Evolutionary conservation across 2,888 invertebrate species (phyloP), one percentile per base, ranked within the genome.

Genomic region (Therioaphis trifolii): DNA sequence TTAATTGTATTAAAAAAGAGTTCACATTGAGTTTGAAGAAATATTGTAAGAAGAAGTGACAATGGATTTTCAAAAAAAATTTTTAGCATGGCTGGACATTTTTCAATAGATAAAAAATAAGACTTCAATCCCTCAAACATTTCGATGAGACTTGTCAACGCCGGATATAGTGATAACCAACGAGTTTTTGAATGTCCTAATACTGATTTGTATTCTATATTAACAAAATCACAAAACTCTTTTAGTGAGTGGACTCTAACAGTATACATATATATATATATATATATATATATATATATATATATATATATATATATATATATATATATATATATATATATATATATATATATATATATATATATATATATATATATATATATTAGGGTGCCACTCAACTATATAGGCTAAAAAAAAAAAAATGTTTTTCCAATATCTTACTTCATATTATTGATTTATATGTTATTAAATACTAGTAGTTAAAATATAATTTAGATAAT

Each of bases 221-320:
- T 86, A 72, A 86, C 87, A 78, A 85, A 86, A 52, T 87, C 87
- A 85, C 88, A 88, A 86, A 88, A 88, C 80, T 86, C 85, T 86
- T 88, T 88, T 24, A 88, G 84, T 68, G 69, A 72, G 77, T 86
- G 86, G 27, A 87, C 87, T 66, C 87, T 84, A 18, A 88, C 87
- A 27, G 88, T 88, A n/a, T n/a, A n/a, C n/a, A n/a, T n/a, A n/a
- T n/a, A n/a, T n/a, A n/a, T n/a, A n/a, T n/a, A n/a, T n/a, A n/a
- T n/a, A n/a, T n/a, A n/a, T n/a, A n/a, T n/a, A n/a, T n/a, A n/a
- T n/a, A n/a, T n/a, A n/a, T n/a, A n/a, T n/a, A n/a, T n/a, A n/a
- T n/a, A n/a, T n/a, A n/a, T n/a, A n/a, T n/a, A n/a, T n/a, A n/a
- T n/a, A n/a, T n/a, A n/a, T n/a, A n/a, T n/a, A n/a, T n/a, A n/a